Evolutionary conservation across 2,113 vertebrate species (phyloP).

Genomic region (Vulpes ferrilata): DNA sequence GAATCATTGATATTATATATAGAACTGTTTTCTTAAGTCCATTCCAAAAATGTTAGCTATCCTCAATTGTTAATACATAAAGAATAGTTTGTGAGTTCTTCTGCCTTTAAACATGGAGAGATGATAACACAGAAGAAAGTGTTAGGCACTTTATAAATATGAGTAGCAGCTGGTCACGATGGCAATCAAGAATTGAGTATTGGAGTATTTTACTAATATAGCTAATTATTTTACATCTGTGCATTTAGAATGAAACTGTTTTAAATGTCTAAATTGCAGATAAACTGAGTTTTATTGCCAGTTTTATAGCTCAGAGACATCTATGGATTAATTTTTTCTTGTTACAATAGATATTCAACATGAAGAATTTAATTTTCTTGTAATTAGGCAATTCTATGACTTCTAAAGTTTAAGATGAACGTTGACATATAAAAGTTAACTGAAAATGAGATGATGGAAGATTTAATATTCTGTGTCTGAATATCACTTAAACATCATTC

Average conservation of each 20-base stretch:
- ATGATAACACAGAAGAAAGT: neutral
- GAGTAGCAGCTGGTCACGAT: neutral
- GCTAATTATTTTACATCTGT: constrained; percentile 23
- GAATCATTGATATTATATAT: neutral
- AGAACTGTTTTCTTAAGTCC: neutral
- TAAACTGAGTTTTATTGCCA: neutral
- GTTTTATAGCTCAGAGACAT: constrained; percentile 17
- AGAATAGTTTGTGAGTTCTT: neutral
- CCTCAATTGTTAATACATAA: neutral
- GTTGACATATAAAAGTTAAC: constrained; percentile 6
- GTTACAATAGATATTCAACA: constrained; percentile 41
- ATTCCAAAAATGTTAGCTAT: neutral
- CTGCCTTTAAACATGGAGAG: neutral
- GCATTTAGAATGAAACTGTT: neutral
- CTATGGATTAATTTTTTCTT: neutral
- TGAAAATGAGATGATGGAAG: neutral
- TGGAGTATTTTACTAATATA: neutral
- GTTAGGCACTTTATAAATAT: neutral
- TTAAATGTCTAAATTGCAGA: neutral
- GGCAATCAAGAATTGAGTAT: neutral
- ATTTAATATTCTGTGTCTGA: constrained; percentile 24
- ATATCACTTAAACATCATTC: neutral
- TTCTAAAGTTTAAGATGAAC: neutral
- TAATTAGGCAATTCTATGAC: constrained; percentile 5
- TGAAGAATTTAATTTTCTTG: constrained; percentile 29